Conservation (phyloP, 2,113 vertebrate species). For the Corythoichthys haematopterus region DNA sequence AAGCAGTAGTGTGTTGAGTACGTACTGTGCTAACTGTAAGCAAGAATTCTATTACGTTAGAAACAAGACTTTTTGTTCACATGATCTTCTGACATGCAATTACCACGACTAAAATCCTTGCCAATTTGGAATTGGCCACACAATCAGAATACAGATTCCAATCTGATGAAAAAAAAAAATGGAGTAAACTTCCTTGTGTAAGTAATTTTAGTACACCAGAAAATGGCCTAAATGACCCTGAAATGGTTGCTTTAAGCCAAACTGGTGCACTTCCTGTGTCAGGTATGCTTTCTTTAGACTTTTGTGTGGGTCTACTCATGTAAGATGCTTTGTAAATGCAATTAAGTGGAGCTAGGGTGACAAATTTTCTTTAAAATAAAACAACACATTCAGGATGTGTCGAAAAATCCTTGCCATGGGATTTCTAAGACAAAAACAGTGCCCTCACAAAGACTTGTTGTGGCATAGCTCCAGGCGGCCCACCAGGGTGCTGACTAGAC, state of each 20-base stretch:
- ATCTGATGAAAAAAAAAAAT: too few relatives aligned
- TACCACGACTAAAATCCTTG: too few relatives aligned
- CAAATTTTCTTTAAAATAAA: too few relatives aligned
- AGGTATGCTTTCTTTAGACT: neutral
- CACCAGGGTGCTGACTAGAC: slow-evolving; percentile 73
- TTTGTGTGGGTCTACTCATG: neutral
- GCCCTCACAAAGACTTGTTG: slow-evolving; percentile 7
- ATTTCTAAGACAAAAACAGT: neutral
- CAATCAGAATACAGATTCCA: too few relatives aligned
- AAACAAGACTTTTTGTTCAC: neutral
- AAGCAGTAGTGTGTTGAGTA: neutral
- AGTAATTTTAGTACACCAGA: too few relatives aligned
- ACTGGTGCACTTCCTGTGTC: too few relatives aligned
- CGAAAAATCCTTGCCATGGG: neutral
- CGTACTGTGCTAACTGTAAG: neutral
- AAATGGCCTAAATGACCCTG: too few relatives aligned
- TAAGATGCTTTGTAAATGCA: neutral
- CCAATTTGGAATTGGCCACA: too few relatives aligned
- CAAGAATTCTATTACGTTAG: neutral
- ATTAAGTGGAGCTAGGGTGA: neutral
- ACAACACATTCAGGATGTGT: neutral
- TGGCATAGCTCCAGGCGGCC: slow-evolving; percentile 55
- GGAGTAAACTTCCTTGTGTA: too few relatives aligned
- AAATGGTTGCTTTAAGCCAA: neutral
- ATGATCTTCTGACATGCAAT: neutral